These are phyloP conservation scores for Lota lota DNA, from an alignment of 2,113 vertebrate species.

Conservation along the genomic window DNA sequence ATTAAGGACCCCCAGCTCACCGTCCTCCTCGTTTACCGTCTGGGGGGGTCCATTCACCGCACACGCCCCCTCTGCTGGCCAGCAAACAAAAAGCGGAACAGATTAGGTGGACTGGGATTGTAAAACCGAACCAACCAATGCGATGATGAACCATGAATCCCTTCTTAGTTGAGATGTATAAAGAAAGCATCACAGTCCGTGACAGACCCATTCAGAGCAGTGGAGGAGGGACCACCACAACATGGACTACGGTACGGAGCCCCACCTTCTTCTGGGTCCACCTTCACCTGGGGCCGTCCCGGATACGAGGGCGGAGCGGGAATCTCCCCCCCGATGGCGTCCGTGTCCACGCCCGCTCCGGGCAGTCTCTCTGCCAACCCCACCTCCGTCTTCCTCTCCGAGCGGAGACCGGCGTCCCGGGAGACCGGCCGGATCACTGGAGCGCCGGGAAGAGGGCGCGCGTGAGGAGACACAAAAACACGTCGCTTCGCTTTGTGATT, in stretches of 20 bases:
- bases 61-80: conserved; percentile 18
- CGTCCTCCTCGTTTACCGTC: conserved; percentile 10
- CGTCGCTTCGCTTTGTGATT: no score
- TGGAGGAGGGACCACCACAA: no score
- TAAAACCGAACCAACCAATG: no score
- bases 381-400: conserved; percentile 32
- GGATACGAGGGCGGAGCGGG: conserved; percentile 27
- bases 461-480: neutral
- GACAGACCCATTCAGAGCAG: no score
- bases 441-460: neutral
- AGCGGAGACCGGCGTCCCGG: conserved; percentile 35
- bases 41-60: conserved; percentile 43
- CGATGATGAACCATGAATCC: no score
- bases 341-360: conserved; percentile 23
- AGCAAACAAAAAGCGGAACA: neutral
- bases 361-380: conserved; percentile 26
- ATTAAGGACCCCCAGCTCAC: conserved; percentile 22
- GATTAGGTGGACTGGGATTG: no score
- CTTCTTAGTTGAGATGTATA: no score
- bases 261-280: conserved; percentile 49
- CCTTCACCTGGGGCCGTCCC: conserved; percentile 26
- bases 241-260: no score
- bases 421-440: conserved; percentile 30
- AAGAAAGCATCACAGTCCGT: no score
- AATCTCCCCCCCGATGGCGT: conserved; percentile 34